Conservation (phyloP, 2,797 vertebrate species). For the Myotis vivesi region DNA sequence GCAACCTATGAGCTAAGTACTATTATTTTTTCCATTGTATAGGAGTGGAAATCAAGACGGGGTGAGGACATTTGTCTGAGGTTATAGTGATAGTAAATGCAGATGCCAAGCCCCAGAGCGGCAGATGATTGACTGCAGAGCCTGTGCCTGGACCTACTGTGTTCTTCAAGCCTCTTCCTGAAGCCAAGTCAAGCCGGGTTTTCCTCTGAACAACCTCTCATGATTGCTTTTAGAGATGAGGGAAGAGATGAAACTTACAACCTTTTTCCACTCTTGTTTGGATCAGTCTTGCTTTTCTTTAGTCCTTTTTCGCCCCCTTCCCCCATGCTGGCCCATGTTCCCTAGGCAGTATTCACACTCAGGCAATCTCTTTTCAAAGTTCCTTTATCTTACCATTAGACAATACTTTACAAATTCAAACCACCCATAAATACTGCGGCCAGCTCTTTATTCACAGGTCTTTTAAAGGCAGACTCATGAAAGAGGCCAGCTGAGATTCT, state of each 20-base stretch:
- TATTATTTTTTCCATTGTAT: background rate
- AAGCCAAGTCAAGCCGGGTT: background rate
- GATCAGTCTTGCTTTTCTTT: background rate
- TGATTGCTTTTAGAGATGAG: background rate
- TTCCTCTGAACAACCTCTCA: background rate
- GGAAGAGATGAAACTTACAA: background rate
- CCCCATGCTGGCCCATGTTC: background rate
- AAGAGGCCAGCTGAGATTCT: conserved; percentile 13
- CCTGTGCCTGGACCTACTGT: background rate
- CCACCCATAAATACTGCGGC: background rate
- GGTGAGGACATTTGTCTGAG: background rate
- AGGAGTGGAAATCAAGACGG: background rate
- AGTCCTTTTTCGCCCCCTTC: accelerated
- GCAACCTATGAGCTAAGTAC: background rate
- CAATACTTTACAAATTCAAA: background rate
- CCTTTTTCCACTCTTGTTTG: background rate
- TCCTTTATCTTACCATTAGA: background rate
- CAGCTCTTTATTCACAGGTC: background rate
- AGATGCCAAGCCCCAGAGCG: background rate
- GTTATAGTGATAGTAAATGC: background rate
- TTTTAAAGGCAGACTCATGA: conserved; percentile 44
- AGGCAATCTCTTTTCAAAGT: background rate
- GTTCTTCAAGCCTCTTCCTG: background rate
- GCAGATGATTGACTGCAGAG: too few species aligned
- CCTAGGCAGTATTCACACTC: background rate